Base-by-base conservation (phyloP, 2,797 vertebrate species). In the Corythornis leucogaster region DNA sequence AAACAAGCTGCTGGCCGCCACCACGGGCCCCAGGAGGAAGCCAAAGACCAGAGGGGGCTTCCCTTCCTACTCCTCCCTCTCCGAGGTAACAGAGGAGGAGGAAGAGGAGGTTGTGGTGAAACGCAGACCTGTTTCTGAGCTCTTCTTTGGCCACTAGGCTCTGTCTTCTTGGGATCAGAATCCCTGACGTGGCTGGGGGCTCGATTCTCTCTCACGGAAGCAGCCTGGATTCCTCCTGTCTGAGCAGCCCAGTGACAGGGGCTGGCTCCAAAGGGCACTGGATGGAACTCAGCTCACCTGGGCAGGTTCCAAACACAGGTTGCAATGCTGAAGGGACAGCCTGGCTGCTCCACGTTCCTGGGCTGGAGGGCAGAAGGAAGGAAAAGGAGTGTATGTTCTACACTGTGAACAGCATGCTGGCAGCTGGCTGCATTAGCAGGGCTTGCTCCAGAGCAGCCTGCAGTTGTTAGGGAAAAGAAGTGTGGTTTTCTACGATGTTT, bases 1-100 rank as follows among this genome's bases (percentile, higher is more conserved):
- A 31, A 98, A 98, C 92, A 98, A 98, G 55, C 97, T 99, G 54
- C 97, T 99, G 92, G 98, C 98, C 71, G 98, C 98, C 5, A 96
- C 98, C 5, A 67, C 93, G 0, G 96, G 88, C 2, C 96, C 97
- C 0, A 96, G 97, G 57, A 99, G 97, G 91, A 99, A 98, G 97
- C 90, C 95, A 13, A 99, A 98, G 96, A 94, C 91, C 63, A 98
- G 98, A 46, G 83, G 95, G 0, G 94, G 90, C 2, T 94, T 98
- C 16, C 95, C 95, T 6, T 98, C 98, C 0, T 97, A 97, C 26
- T 87, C 96, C 2, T 97, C 98, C 4, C 92, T 97, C 50, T 91
- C 94, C 1, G 95, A 97, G 71, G 97, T 97, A 1, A 53, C 8
- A 0, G 83, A 92, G 9, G 98, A 98, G 13, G 98, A 98, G 3